Base-by-base conservation (phyloP, 2,888 invertebrate species). In the Coenonympha arcania region DNA sequence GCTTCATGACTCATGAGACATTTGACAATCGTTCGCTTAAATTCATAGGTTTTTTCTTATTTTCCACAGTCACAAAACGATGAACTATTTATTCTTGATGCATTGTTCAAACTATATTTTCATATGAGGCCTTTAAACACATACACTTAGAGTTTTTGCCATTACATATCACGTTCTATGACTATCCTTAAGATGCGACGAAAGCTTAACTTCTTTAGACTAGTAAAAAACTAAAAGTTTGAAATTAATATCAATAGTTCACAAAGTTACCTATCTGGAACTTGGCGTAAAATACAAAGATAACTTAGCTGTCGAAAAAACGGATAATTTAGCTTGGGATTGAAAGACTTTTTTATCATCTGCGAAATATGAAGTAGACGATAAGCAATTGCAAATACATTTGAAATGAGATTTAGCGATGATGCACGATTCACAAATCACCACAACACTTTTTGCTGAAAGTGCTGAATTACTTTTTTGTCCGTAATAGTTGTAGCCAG, bases 401-500 rank as follows among this genome's bases (percentile, higher is more conserved):
- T 44, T n/a, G 15, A 33, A 44, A 44, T 33, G 15, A 24, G 43
- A 44, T 44, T 6, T 42, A 42, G 13, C 30, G n/a, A 28, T 19
- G 52, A 61, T 61, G 62, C 50, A 55, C 63, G 59, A 64, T 52
- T 58, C 49, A 52, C 63, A 57, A 64, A 53, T 59, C 57, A 61
- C 55, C 55, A 62, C 60, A 63, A 61, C 58, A 47, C 55, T 61
- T 65, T 65, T 66, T 59, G 41, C 55, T 53, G 47, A 46, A 44
- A 26, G 60, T 56, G 50, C 58, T 57, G 59, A 64, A 63, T 63
- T 47, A 59, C 53, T 59, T 68, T 61, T 67, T 66, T 64, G 49
- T 48, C 34, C 13, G 34, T 30, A 43, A 41, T 44, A 31, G 15
- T 15, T 11, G 15, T 31, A 31, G 31, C 13, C 31, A 2, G 15